These are phyloP conservation scores for Galago senegalensis DNA, from an alignment of 2,797 vertebrate genomes.

Conservation along the genomic window DNA sequence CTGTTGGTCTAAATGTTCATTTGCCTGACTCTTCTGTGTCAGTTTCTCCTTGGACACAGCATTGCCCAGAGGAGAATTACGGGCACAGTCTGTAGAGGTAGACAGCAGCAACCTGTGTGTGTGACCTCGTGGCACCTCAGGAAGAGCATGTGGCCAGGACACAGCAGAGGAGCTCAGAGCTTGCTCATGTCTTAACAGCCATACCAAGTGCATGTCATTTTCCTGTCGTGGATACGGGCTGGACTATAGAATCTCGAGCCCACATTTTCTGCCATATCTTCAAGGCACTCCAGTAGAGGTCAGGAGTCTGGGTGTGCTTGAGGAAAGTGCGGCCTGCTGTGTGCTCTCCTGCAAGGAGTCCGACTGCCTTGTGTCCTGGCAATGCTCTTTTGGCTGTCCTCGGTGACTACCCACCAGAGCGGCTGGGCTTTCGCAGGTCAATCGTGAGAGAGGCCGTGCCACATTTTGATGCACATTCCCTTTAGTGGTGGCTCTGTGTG, in stretches of 20 bases:
- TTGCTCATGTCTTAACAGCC: neutral
- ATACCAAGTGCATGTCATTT: neutral
- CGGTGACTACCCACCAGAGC: neutral
- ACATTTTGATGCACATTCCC: neutral
- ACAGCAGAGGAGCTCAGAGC: neutral
- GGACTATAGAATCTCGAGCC: neutral
- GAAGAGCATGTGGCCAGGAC: neutral
- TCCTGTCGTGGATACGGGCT: accelerated
- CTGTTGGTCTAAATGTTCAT: neutral
- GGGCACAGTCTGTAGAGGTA: neutral
- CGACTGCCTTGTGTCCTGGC: neutral
- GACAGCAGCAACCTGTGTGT: neutral
- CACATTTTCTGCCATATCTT: neutral
- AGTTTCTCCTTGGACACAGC: neutral
- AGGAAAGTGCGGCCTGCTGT: neutral
- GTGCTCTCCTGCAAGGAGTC: neutral
- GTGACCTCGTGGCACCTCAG: neutral
- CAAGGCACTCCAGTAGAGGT: neutral
- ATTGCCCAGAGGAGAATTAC: neutral
- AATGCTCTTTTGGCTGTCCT: neutral
- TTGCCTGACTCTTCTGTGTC: neutral
- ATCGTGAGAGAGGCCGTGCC: neutral
- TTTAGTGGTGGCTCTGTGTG: constrained; percentile 17
- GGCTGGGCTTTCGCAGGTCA: neutral
- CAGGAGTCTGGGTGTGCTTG: neutral